Base-by-base conservation (phyloP, 2,888 invertebrate species). In the Ochropleura plecta region DNA sequence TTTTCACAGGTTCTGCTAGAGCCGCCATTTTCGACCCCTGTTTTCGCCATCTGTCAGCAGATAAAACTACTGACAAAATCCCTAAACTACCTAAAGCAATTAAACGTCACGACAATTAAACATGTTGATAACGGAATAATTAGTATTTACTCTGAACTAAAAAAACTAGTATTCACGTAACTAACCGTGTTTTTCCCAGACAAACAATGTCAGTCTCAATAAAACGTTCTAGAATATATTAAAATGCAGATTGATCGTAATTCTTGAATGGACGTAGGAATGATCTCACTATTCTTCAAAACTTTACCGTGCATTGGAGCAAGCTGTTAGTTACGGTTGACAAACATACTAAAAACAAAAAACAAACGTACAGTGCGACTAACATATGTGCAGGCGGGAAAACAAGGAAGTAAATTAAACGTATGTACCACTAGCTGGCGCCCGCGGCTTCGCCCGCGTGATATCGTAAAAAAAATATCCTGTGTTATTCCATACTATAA, bases 161-260 rank as follows among this genome's bases (percentile, higher is more conserved):
- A 30, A 30, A 30, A 30, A 30, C 30, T 30, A 30, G 30, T 30
- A 30, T 2, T 30, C 30, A 30, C 30, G 30, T 30, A 30, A 30
- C 30, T 48, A 62, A 9, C 44, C 14, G 8, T 55, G 70, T 76
- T 78, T 76, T 55, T 63, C 71, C 20, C 46, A 59, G 46, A 51
- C 14, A 30, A 46, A 72, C 48, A 64, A 64, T n/a, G 48, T 14
- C 3, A 12, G 40, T 62, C 53, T 49, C 66, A 65, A 69, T 49
- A 4, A 55, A 30, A 12, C 12, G 42, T 62, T 75, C 75, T 20
- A 57, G 75, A 76, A 63, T 14, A 60, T 49, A 55, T 16, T 40
- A n/a, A 20, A 20, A 20, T n/a, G 42, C 3, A 9, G 8, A 49
- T 59, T 51, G 40, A 73, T 49, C 3, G 18, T 60, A 20, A 51